Conservation (phyloP, 2,888 invertebrate genomes). For the Athalia circularis region DNA sequence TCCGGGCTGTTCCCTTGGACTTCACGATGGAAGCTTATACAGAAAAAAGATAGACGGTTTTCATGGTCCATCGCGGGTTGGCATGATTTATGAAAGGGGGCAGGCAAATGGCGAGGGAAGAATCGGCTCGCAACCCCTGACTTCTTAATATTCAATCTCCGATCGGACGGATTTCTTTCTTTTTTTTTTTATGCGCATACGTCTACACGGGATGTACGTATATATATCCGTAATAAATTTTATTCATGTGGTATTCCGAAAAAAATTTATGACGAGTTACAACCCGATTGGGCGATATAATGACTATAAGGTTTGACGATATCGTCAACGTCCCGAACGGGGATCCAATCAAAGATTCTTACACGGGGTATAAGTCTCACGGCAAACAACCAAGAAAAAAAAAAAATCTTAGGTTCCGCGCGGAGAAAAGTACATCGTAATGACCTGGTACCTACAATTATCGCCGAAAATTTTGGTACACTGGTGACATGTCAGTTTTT, state of each 20-base stretch:
- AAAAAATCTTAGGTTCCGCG: no score
- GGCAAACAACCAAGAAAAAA: no score
- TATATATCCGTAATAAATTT: slow-evolving; percentile 25
- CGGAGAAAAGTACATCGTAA: no score
- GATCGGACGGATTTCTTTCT: slow-evolving; percentile 36
- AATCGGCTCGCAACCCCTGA: slow-evolving; percentile 15
- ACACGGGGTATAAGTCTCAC: no score
- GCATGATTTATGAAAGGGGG: slow-evolving; percentile 46
- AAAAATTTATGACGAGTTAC: slow-evolving; percentile 30
- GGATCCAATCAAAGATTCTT: no score
- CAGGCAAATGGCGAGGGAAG: slow-evolving; percentile 51
- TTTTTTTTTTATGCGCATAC: background rate
- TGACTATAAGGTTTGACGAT: background rate
- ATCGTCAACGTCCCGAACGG: no score
- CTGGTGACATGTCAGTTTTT: no score
- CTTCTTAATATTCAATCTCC: slow-evolving; percentile 46
- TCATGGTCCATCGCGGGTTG: slow-evolving; percentile 49
- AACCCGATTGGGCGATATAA: slow-evolving; percentile 10
- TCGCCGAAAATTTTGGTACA: no score
- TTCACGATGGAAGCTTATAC: background rate
- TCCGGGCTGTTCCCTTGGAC: background rate
- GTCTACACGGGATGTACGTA: background rate
- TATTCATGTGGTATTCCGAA: background rate
- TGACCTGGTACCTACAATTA: no score
- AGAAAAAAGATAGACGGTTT: slow-evolving; percentile 31